These are phyloP conservation scores for Cardiocondyla obscurior DNA, from an alignment of 1,140 invertebrate species.

Conservation along the genomic window DNA sequence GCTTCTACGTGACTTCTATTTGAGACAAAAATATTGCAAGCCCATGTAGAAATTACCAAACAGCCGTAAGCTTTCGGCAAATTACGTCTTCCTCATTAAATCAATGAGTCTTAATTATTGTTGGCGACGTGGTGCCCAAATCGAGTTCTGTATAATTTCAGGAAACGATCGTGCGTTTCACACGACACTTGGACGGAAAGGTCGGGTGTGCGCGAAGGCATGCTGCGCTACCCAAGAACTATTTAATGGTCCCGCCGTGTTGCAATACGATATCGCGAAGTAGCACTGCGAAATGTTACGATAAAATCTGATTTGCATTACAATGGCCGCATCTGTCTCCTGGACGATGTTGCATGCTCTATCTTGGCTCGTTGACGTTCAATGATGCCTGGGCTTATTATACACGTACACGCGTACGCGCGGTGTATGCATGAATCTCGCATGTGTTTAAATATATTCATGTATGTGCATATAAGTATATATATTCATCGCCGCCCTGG, in stretches of 20 bases:
- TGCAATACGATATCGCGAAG: slow-evolving; percentile 43
- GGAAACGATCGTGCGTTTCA: slow-evolving; percentile 28
- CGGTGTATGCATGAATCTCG: background rate
- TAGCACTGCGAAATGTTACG: slow-evolving; percentile 50
- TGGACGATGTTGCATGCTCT: slow-evolving; percentile 2
- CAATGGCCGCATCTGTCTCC: slow-evolving; percentile 47
- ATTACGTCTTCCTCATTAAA: background rate
- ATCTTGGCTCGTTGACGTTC: slow-evolving; percentile 30
- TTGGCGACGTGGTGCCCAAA: background rate
- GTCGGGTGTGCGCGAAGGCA: slow-evolving; percentile 25
- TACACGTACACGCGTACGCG: background rate
- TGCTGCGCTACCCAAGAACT: slow-evolving; percentile 30
- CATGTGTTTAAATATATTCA: background rate
- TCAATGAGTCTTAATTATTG: slow-evolving; percentile 1
- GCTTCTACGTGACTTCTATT: background rate
- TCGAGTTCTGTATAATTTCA: background rate
- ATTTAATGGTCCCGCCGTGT: slow-evolving; percentile 30
- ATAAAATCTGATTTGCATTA: slow-evolving; percentile 46
- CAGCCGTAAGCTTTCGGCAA: background rate
- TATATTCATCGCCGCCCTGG: background rate
- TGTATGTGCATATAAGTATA: background rate
- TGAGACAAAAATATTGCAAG: background rate
- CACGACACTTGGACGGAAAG: slow-evolving; percentile 24
- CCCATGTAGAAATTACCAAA: background rate
- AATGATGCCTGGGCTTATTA: slow-evolving; percentile 40